A percentile compares a stretch with the other conserved stretches of the same genome.
phyloP scores from a whole-genome alignment of 1,140 invertebrate genomes.

The Caenorhabditis latens region DNA sequence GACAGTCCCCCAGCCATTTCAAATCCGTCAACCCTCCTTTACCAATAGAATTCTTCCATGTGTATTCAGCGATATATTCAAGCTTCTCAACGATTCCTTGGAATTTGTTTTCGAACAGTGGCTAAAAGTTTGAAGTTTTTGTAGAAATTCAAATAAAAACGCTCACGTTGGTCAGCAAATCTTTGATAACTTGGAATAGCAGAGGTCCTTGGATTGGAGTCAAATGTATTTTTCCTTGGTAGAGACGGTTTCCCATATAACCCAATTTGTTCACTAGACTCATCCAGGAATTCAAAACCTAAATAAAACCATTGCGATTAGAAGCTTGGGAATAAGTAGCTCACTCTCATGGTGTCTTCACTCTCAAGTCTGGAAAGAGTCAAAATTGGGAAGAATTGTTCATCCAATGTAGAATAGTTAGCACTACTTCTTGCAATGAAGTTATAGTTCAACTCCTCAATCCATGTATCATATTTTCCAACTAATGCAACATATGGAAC shows the following conservation, averaged over 20 bases:
- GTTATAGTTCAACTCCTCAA: no score
- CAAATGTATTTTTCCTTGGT: not conserved
- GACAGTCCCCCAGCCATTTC: not conserved
- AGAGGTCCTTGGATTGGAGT: not conserved
- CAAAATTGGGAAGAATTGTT: constrained; percentile 6
- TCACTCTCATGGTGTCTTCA: not conserved
- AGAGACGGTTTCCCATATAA: constrained; percentile 1
- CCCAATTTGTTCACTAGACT: not conserved
- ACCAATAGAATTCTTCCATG: constrained; percentile 38
- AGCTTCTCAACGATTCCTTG: not conserved
- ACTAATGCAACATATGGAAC: not conserved
- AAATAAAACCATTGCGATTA: not conserved
- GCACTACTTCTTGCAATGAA: not conserved
- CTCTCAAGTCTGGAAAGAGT: not conserved
- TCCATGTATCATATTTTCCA: not conserved
- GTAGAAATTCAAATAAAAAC: not conserved
- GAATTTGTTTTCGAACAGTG: not conserved
- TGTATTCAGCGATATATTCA: not conserved
- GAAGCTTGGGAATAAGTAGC: not conserved
- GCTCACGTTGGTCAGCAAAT: not conserved
- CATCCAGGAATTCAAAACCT: not conserved
- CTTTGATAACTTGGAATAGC: constrained; percentile 1
- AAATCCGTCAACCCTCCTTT: not conserved
- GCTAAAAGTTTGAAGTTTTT: not conserved
- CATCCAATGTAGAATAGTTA: not conserved